These are phyloP conservation scores for Tipula lateralis DNA, from an alignment of 2,888 invertebrate species.

Conservation along the genomic window DNA sequence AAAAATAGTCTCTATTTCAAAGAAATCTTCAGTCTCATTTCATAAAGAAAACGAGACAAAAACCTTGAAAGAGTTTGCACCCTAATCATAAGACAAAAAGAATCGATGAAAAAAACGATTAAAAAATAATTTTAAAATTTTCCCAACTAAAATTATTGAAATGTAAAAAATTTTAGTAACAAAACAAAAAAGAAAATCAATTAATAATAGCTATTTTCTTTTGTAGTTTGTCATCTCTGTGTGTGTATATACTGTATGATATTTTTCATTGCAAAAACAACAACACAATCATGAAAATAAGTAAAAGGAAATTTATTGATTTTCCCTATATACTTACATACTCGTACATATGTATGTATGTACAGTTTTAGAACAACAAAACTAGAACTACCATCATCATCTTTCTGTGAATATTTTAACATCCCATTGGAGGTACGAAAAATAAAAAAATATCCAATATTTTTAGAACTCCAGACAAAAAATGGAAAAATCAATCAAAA, in stretches of 20 bases:
- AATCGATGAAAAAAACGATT: not conserved
- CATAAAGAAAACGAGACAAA: not conserved
- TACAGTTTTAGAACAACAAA: not conserved
- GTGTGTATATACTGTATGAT: not conserved
- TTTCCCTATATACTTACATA: not conserved
- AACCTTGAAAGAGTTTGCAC: not conserved
- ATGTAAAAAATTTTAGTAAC: not conserved
- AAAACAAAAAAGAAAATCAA: not conserved
- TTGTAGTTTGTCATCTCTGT: not conserved
- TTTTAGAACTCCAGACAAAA: not conserved
- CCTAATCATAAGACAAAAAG: not conserved
- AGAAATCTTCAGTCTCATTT: not conserved
- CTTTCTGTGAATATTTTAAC: not conserved
- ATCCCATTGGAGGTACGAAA: not conserved
- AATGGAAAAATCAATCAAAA: not conserved
- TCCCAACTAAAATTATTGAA: not conserved
- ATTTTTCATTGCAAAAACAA: not conserved
- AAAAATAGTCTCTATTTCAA: not conserved
- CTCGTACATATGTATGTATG: not conserved
- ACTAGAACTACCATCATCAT: not conserved
- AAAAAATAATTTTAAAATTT: not conserved
- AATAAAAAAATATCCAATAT: not conserved
- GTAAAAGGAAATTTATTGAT: not conserved
- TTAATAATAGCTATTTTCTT: not conserved
- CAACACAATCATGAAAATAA: not conserved